These are phyloP conservation scores for Poeciliopsis infans DNA, from an alignment of 2,797 vertebrate genomes.

Conservation along the genomic window DNA sequence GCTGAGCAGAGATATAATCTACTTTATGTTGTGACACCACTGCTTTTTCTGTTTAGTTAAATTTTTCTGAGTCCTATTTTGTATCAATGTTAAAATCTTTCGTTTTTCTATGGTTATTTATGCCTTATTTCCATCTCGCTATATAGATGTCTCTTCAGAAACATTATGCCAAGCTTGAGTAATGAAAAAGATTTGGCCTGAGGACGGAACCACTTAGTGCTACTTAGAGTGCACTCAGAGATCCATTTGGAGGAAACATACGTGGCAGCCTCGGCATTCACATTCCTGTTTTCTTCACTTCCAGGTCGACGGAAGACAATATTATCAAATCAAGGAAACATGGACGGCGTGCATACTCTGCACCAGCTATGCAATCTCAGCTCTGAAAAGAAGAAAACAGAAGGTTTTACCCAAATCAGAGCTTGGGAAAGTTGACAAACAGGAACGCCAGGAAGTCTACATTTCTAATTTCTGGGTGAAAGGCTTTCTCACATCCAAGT, in stretches of 20 bases:
- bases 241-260: not conserved
- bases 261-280: not conserved
- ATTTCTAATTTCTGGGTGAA: not conserved
- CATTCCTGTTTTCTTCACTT: not conserved
- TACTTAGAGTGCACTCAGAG: not conserved
- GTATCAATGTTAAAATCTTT: not conserved
- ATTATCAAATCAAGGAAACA: not conserved
- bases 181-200: not conserved
- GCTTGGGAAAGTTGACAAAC: not conserved
- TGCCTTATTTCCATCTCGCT: not conserved
- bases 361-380: not conserved
- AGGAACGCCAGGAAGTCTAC: fast-evolving
- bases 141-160: not conserved
- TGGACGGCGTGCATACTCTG: not conserved
- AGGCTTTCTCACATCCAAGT: not conserved
- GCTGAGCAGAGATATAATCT: too few relatives aligned
- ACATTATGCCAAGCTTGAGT: not conserved
- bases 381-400: not conserved
- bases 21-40: not conserved
- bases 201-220: not conserved
- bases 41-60: not conserved
- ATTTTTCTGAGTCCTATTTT: too few relatives aligned
- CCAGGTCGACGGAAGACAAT: not conserved
- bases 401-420: not conserved
- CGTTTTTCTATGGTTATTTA: not conserved